Conservation (phyloP, 2,113 vertebrate species). For the Atherinomorus stipes region DNA sequence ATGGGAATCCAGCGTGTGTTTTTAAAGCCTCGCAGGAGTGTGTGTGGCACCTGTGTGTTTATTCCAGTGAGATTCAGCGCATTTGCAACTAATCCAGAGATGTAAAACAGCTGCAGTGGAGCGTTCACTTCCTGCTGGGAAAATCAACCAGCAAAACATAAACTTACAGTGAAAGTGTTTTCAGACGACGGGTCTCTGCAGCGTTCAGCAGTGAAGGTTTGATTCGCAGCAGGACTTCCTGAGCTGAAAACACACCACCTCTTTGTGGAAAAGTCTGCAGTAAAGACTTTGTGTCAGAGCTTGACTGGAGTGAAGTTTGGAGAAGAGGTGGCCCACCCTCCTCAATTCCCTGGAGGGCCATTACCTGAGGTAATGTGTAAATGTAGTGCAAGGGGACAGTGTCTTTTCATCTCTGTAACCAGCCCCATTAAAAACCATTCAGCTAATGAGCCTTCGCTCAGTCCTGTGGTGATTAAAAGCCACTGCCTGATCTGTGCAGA, state of each 20-base stretch:
- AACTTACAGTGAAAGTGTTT: slow-evolving; percentile 21
- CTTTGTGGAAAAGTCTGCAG: slow-evolving; percentile 8
- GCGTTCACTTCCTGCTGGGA: slow-evolving; percentile 18
- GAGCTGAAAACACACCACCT: slow-evolving; percentile 25
- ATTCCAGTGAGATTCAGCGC: slow-evolving; percentile 24
- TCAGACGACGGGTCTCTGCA: slow-evolving; percentile 12
- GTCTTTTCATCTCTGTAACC: slow-evolving; percentile 75
- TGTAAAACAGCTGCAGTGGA: slow-evolving; percentile 13
- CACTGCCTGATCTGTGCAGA: slow-evolving; percentile 47
- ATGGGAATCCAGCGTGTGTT: slow-evolving; percentile 7
- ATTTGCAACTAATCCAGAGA: slow-evolving; percentile 9
- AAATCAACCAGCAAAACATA: slow-evolving; percentile 32
- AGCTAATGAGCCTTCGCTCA: slow-evolving; percentile 74
- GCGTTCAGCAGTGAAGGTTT: slow-evolving; percentile 38
- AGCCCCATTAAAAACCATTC: slow-evolving; percentile 77
- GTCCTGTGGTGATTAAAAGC: slow-evolving; percentile 65
- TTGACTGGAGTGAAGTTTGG: slow-evolving; percentile 21
- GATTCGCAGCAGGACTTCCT: slow-evolving; percentile 35
- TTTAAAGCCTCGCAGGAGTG: neutral
- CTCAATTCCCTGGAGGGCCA: slow-evolving; percentile 63
- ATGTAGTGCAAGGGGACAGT: slow-evolving; percentile 53
- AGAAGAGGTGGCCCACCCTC: slow-evolving; percentile 16
- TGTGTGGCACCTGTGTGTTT: slow-evolving; percentile 17
- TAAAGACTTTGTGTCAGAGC: slow-evolving; percentile 18
- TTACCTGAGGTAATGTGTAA: slow-evolving; percentile 72